Percentiles rank a stretch among this genome's conserved stretches.
Evolutionary conservation across 1,140 invertebrate species (phyloP).

Genomic region (Gyrodactylus bullatarudis): DNA sequence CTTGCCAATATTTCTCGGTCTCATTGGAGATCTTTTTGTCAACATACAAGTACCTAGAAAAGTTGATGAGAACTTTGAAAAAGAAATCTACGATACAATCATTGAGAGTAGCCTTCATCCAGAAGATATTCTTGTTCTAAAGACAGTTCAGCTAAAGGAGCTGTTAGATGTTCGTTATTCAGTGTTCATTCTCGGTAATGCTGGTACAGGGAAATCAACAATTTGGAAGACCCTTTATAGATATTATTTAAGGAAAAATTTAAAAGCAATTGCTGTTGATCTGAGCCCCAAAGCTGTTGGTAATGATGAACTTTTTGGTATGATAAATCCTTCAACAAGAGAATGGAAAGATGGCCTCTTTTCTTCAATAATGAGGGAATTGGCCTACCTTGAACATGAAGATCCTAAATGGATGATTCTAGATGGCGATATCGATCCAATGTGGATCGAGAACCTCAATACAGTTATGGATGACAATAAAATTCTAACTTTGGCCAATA

Average conservation of each 20-base stretch:
- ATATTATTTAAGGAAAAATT: constrained; percentile 44
- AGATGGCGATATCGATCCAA: constrained; percentile 9
- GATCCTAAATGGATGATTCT: constrained; percentile 20
- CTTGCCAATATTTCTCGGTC: constrained; percentile 70
- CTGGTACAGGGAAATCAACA: constrained; percentile 71
- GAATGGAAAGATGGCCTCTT: constrained; percentile 90
- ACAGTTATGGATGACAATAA: constrained; percentile 9
- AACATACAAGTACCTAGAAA: constrained; percentile 69
- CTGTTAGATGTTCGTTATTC: constrained; percentile 71
- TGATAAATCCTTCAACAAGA: constrained; percentile 68
- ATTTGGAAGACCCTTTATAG: constrained; percentile 72
- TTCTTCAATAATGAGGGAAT: constrained; percentile 71
- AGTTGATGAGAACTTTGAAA: constrained; percentile 62
- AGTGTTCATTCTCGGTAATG: constrained; percentile 66
- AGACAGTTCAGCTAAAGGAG: constrained; percentile 70
- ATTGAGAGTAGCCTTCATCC: constrained; percentile 45
- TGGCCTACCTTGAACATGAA: constrained; percentile 31
- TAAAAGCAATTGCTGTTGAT: constrained; percentile 56
- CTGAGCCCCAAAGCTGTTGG: constrained; percentile 81
- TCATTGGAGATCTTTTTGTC: constrained; percentile 74
- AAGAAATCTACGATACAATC: constrained; percentile 57
- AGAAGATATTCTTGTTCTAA: constrained; percentile 73
- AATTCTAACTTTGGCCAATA: constrained; percentile 7
- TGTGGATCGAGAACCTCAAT: constrained; percentile 9
- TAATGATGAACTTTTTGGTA: constrained; percentile 84